A percentile compares a stretch with the other conserved stretches of the same genome.
Conservation (phyloP, 2,113 vertebrate species). For the Eudyptes chrysolophus region DNA sequence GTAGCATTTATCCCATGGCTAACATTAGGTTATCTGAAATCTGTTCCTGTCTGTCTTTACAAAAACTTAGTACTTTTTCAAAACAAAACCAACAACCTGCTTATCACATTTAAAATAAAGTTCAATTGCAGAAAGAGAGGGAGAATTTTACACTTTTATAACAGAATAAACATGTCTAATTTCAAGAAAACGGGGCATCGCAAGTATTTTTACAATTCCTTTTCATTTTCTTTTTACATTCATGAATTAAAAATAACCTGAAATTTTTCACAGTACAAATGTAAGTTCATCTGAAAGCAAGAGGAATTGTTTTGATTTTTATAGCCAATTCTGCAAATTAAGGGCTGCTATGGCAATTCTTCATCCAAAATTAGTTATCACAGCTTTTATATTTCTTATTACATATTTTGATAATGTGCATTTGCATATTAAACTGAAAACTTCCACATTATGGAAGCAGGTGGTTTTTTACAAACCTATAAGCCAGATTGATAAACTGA, state of each 20-base stretch:
- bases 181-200: background rate
- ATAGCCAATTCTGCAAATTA: background rate
- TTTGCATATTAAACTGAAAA: background rate
- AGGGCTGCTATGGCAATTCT: background rate
- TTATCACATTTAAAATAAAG: background rate
- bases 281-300: background rate
- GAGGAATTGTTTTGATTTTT: background rate
- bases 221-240: background rate
- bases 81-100: background rate
- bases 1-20: background rate
- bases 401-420: background rate
- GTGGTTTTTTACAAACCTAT: background rate
- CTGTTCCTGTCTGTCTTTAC: background rate
- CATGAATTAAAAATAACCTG: background rate
- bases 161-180: background rate
- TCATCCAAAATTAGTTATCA: background rate
- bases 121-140: accelerated
- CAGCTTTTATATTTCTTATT: background rate
- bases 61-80: background rate
- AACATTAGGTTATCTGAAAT: background rate
- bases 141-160: background rate
- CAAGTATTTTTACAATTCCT: background rate
- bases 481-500: background rate
- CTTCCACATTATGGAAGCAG: background rate
- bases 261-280: background rate